These are phyloP conservation scores for Pluvialis apricaria DNA, from an alignment of 2,113 vertebrate genomes.

Conservation along the genomic window DNA sequence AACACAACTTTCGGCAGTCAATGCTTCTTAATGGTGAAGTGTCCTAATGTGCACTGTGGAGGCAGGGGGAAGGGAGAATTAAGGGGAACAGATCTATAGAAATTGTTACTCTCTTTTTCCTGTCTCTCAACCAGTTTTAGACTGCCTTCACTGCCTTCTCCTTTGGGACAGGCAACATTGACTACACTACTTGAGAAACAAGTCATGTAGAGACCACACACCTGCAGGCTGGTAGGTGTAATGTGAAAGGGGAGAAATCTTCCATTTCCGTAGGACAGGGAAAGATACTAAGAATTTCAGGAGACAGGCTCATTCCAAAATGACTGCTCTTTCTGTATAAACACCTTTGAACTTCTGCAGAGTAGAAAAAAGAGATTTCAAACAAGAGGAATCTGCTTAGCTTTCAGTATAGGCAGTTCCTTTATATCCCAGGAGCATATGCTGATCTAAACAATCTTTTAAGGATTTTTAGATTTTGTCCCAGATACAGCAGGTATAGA, in stretches of 20 bases:
- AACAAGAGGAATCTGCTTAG: neutral
- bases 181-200: neutral
- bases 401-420: neutral
- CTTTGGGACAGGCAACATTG: neutral
- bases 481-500: neutral
- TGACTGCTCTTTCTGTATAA: neutral
- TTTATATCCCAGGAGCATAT: neutral
- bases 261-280: neutral
- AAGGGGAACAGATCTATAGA: neutral
- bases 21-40: neutral
- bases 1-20: neutral
- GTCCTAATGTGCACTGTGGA: neutral
- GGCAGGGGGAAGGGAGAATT: neutral
- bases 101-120: neutral
- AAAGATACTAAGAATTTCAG: neutral
- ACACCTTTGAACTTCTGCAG: neutral
- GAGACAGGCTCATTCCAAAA: neutral
- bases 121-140: neutral
- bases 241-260: neutral
- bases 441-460: neutral
- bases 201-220: neutral
- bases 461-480: neutral
- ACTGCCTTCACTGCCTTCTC: neutral
- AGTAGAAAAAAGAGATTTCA: neutral
- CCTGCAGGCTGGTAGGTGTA: neutral